Base-by-base conservation (phyloP, 92 coral and sea anemone genomes). In the Blastomussa wellsi region DNA sequence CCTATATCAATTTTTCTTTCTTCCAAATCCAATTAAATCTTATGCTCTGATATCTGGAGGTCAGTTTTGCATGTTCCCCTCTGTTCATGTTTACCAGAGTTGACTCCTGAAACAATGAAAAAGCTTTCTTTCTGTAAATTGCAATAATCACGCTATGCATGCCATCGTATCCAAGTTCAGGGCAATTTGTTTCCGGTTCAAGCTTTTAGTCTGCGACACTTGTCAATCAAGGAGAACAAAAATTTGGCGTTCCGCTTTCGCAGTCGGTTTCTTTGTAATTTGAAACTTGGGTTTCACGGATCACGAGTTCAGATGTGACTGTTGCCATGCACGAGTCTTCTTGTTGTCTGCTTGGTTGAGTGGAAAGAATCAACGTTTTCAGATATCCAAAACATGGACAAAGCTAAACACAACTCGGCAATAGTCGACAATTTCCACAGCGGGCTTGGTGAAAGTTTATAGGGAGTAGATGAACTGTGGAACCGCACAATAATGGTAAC, bases 341-440 rank as follows among this genome's bases (percentile, higher is more conserved):
- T 65, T 82, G 74, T 67, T 72, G 79, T 38, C 78, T 60, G 51
- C 71, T 82, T 57, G 80, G 31, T 78, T 60, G 74, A 67, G 47
- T 14, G 82, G 73, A 82, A 52, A 29, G 17, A 39, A 36, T 20
- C n/a, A 62, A 33, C 41, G 41, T 36, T 36, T 70, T 36, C 28
- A 70, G 24, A 37, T 20, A 22, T 7, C 41, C 19, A 38, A 22
- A 20, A 71, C 53, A 4, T 52, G 52, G 44, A 28, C 29, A 52
- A 5, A 7, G 29, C 8, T 33, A 62, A 81, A 71, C 70, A 17
- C 26, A 70, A 24, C 78, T 20, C 44, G 8, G 20, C 47, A 48
- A 71, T 12, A 28, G 76, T 47, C 14, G 74, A n/a, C 32, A 20
- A 24, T 44, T n/a, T 28, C 17, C 44, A 5, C 11, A 70, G 29